Percentiles rank a stretch among this genome's conserved stretches.
These are phyloP conservation scores for Conus canariensis DNA, from an alignment of 2,888 invertebrate genomes.

Conservation along the genomic window DNA sequence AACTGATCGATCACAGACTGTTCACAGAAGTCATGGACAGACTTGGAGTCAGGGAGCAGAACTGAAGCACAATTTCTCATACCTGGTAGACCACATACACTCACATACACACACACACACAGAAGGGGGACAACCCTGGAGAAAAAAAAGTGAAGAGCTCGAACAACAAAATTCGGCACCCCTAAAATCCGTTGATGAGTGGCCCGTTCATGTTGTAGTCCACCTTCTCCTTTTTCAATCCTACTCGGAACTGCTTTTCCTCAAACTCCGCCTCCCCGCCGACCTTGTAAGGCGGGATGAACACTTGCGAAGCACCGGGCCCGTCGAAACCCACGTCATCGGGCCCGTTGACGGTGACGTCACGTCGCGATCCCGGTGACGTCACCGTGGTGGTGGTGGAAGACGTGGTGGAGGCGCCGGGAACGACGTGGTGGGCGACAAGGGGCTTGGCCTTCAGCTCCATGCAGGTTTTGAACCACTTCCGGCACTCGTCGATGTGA, in stretches of 20 bases:
- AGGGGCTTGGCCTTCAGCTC: constrained; percentile 71
- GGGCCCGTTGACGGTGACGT: constrained; percentile 24
- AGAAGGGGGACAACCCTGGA: too few relatives aligned
- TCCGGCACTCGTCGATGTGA: constrained; percentile 68
- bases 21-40: too few relatives aligned
- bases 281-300: constrained; percentile 53
- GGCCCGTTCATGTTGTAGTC: constrained; percentile 45
- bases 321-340: constrained; percentile 40
- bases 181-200: constrained; percentile 27
- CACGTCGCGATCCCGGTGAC: neutral
- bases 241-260: constrained; percentile 33
- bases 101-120: too few relatives aligned
- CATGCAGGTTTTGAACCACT: constrained; percentile 72
- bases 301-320: constrained; percentile 68
- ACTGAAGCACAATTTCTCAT: too few relatives aligned
- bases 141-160: too few relatives aligned
- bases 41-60: too few relatives aligned
- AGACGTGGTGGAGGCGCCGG: neutral
- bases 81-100: too few relatives aligned
- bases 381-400: constrained; percentile 21
- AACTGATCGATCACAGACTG: too few relatives aligned
- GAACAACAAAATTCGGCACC: neutral
- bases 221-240: constrained; percentile 32
- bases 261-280: neutral
- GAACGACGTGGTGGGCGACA: constrained; percentile 54